phyloP scores from a whole-genome alignment of 1,140 invertebrate genomes.

The Chymomyza costata region DNA sequence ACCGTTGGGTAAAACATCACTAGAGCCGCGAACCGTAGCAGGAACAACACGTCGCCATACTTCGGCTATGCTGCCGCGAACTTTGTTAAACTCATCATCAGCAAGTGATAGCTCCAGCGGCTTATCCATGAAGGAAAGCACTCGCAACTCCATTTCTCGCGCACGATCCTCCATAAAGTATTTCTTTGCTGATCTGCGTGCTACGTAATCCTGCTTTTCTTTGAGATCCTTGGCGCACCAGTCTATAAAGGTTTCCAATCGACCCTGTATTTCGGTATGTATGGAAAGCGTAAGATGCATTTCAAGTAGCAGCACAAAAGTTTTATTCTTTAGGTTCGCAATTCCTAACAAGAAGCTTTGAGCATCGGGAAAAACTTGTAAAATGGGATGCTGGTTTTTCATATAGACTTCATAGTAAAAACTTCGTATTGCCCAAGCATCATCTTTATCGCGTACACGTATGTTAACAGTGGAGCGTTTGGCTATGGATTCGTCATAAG shows the following conservation, averaged over 20 bases:
- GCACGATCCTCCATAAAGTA: constrained; percentile 69
- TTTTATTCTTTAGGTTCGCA: constrained; percentile 61
- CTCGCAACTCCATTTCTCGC: constrained; percentile 42
- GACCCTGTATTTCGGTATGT: constrained; percentile 58
- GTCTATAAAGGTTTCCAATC: constrained; percentile 52
- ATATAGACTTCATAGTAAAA: constrained; percentile 66
- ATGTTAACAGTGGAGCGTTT: constrained; percentile 62
- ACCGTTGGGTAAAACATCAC: constrained; percentile 38
- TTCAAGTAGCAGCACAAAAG: constrained; percentile 62
- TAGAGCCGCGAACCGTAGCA: constrained; percentile 43
- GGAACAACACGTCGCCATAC: constrained; percentile 62
- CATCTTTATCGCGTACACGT: constrained; percentile 61
- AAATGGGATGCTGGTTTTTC: constrained; percentile 51
- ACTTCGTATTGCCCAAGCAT: constrained; percentile 67
- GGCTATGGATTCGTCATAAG: constrained; percentile 53
- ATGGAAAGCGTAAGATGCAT: constrained; percentile 65
- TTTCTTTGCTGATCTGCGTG: constrained; percentile 62
- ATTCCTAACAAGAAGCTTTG: constrained; percentile 49
- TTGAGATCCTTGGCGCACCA: constrained; percentile 58
- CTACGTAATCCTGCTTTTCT: constrained; percentile 63
- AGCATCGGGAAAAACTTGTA: constrained; percentile 61
- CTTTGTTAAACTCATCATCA: constrained; percentile 46
- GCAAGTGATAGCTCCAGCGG: constrained; percentile 46
- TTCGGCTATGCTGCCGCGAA: constrained; percentile 48
- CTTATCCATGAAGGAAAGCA: constrained; percentile 26